phyloP scores from a whole-genome alignment of 2,888 invertebrate genomes.

The Eilema griseolum region DNA sequence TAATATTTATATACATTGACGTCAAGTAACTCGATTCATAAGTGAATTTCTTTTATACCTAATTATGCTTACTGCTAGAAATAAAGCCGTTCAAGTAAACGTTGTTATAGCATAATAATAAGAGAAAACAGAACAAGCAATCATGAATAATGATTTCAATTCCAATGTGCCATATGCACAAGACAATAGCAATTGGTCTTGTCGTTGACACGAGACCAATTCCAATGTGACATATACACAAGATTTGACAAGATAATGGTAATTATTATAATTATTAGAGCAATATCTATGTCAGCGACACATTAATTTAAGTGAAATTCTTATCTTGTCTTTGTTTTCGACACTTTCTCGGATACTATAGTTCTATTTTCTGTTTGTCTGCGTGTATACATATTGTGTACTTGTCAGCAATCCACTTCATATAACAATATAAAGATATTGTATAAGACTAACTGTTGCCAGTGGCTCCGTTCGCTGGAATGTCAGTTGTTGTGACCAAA shows the following conservation, averaged over 20 bases:
- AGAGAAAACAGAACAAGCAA: neutral
- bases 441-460: too few species aligned
- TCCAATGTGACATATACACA: neutral
- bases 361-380: neutral
- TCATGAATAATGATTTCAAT: neutral
- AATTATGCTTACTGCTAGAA: neutral
- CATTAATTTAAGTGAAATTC: neutral
- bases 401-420: neutral
- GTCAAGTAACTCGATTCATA: neutral
- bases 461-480: too few species aligned
- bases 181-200: too few species aligned
- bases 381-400: neutral
- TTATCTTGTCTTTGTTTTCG: neutral
- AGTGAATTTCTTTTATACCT: neutral
- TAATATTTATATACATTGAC: neutral
- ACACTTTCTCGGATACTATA: neutral
- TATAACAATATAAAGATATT: neutral
- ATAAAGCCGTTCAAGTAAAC: neutral
- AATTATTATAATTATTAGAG: neutral
- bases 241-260: neutral
- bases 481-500: too few species aligned
- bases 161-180: neutral
- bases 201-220: too few species aligned
- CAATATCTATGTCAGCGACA: neutral
- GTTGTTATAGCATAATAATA: neutral